Evolutionary conservation across 53 echinoderm and acorn worm species (phyloP).

Genomic region (Glandiceps talaboti): DNA sequence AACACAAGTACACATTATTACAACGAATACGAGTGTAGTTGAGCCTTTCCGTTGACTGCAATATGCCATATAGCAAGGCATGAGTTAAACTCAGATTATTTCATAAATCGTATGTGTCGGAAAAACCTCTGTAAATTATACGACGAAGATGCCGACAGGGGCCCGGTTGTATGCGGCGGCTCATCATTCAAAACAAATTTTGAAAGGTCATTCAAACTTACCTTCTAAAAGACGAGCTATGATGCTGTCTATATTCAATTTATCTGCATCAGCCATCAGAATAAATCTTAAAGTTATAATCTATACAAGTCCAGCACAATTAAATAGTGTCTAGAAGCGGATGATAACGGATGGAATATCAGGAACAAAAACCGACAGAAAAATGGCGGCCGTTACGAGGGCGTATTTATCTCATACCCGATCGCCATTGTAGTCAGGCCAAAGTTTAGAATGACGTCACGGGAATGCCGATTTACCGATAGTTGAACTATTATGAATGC

Average conservation of each 20-base stretch:
- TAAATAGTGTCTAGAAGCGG: not conserved
- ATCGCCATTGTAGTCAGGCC: not conserved
- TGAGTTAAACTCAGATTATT: too few relatives aligned
- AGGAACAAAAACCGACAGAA: not conserved
- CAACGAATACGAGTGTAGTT: too few relatives aligned
- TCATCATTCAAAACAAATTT: not conserved
- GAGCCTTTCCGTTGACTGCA: too few relatives aligned
- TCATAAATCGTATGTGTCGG: too few relatives aligned
- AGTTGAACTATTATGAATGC: not conserved
- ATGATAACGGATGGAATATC: not conserved
- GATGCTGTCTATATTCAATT: conserved; percentile 37
- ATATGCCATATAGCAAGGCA: too few relatives aligned
- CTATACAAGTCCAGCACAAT: not conserved
- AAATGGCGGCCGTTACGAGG: conserved; percentile 1
- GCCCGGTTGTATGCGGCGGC: not conserved
- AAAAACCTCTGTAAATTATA: not conserved
- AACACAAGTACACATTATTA: too few relatives aligned
- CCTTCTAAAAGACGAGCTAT: conserved; percentile 48
- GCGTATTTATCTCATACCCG: not conserved
- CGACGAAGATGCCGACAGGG: not conserved
- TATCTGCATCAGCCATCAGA: conserved; percentile 38
- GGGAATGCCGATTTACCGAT: not conserved
- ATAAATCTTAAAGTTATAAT: conserved; percentile 3
- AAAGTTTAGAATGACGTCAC: not conserved
- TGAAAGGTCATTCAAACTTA: conserved; percentile 11